Evolutionary conservation across 2,797 vertebrate species (phyloP).

Genomic region (Epinephelus malabaricus): DNA sequence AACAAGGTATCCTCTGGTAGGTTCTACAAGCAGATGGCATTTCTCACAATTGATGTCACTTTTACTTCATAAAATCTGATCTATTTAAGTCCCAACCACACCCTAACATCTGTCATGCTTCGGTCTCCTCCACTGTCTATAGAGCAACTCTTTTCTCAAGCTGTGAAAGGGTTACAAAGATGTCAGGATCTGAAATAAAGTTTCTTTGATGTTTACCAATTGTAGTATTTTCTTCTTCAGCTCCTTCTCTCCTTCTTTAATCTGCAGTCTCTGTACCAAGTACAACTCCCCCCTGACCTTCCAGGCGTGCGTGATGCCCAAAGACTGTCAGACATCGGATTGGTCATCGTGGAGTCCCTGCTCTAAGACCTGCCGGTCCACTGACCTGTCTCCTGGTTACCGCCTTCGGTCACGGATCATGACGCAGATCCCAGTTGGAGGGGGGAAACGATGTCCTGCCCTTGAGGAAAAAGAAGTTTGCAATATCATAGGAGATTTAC

Average conservation of each 20-base stretch:
- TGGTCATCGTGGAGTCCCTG: constrained; percentile 95
- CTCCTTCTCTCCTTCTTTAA: constrained; percentile 10
- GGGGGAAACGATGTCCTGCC: constrained; percentile 87
- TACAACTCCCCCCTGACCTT: constrained; percentile 87
- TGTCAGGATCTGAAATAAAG: not conserved
- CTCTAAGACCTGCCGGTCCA: constrained; percentile 89
- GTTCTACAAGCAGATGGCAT: too few species aligned
- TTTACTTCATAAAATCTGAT: constrained; percentile 18
- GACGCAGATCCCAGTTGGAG: constrained; percentile 84
- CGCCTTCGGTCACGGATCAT: constrained; percentile 88
- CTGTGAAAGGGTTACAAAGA: constrained; percentile 2
- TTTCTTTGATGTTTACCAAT: constrained; percentile 1
- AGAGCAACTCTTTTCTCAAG: constrained; percentile 8
- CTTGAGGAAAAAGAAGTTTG: constrained; percentile 94
- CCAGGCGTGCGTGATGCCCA: constrained; percentile 91
- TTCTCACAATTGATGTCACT: constrained; percentile 15
- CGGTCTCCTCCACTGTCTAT: not conserved
- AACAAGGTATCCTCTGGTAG: constrained; percentile 10
- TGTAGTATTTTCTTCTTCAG: constrained; percentile 11
- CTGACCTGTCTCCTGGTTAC: constrained; percentile 87
- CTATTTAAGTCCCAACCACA: constrained; percentile 37
- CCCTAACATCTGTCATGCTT: constrained; percentile 18
- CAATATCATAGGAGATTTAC: constrained; percentile 84
- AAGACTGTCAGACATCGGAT: constrained; percentile 89
- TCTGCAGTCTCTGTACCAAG: constrained; percentile 89